Evolutionary conservation across 2,113 vertebrate species (phyloP), one percentile per base, ranked within the genome.

Genomic region (Tragulus kanchil): DNA sequence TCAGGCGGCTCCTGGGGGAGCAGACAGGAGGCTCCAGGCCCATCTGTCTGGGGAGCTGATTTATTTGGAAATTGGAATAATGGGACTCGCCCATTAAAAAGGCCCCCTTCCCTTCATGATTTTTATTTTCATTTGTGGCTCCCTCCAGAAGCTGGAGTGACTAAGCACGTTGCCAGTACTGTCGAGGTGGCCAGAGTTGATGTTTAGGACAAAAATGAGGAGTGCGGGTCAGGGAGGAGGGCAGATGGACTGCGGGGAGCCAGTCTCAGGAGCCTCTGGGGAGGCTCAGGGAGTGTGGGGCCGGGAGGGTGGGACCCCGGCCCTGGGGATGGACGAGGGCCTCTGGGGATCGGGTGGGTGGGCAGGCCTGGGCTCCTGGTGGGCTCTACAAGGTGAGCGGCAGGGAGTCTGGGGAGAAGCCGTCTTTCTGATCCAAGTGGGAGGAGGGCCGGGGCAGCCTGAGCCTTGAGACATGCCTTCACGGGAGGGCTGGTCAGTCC

Each of bases 261-360:
- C 69, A 73, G 69, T 42, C 13, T 16, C 52, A 28, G n/a, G 59
- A 15, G 28, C 17, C 8, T 5, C 13, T 8, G 5, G 58, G 36
- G n/a, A 28, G 64, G 31, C 8, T 56, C 7, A 3, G 1, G 3
- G 28, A 58, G 31, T 9, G 3, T 0, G 2, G 15, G 8, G 48
- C 26, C 0, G n/a, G 6, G 13, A 11, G 36, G 11, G 5, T 0
- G 3, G 15, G 52, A 48, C 48, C 12, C 83, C 36, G 52, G 62
- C 4, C 1, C 3, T 12, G 64, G 21, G 16, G 31, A 1, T 9
- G 28, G 19, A 2, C 15, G 8, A 11, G 13, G 52, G 48, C n/a
- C 81, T 26, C 78, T 12, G 50, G 25, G 8, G 9, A 11, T 48
- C 4, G 69, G 36, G 2, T 12, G 36, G 13, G 48, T 5, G 13